Evolutionary conservation across 2,113 vertebrate species (phyloP).

Genomic region (Laticauda colubrina): DNA sequence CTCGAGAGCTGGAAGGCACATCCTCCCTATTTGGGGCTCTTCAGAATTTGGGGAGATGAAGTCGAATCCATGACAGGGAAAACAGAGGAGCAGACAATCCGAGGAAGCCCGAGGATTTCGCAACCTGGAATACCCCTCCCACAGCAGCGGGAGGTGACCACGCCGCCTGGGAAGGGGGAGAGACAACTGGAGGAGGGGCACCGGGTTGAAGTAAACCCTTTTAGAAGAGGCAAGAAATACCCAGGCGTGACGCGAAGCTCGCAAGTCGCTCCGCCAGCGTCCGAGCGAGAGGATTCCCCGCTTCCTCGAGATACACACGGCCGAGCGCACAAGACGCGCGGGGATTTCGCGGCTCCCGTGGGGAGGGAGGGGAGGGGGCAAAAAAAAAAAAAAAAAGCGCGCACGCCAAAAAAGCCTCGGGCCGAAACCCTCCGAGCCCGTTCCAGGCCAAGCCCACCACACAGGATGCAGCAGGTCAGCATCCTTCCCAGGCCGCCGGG

Average conservation of each 20-base stretch:
- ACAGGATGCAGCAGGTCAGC: background rate
- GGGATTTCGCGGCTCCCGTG: background rate
- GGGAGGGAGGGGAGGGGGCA: background rate
- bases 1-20: background rate
- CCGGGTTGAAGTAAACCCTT: background rate
- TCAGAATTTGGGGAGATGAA: background rate
- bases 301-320: background rate
- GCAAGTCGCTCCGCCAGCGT: background rate
- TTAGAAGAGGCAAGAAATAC: background rate
- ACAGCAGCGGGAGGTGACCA: background rate
- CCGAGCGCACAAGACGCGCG: background rate
- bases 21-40: background rate
- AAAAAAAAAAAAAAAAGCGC: background rate
- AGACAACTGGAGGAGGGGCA: background rate
- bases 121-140: background rate
- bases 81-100: background rate
- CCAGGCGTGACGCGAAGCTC: background rate
- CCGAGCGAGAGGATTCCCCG: background rate
- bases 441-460: background rate
- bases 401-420: background rate
- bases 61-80: background rate
- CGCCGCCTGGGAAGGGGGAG: background rate
- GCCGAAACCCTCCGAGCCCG: background rate
- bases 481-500: background rate
- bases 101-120: background rate